Evolutionary conservation across 1,140 invertebrate species (phyloP).

Genomic region (Dinoponera quadriceps): DNA sequence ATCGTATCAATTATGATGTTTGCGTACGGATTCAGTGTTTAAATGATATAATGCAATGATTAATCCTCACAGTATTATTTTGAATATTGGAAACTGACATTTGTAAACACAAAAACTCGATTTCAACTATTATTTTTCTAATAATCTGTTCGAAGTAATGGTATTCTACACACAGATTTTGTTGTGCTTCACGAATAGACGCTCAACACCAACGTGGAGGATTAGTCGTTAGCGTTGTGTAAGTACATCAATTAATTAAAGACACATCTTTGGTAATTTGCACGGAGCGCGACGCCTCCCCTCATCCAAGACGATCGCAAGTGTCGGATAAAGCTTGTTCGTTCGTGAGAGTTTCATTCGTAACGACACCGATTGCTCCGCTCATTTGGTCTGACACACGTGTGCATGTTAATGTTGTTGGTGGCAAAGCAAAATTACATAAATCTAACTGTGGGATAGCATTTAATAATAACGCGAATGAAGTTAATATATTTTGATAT

Average conservation of each 20-base stretch:
- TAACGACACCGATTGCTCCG: slow-evolving; percentile 40
- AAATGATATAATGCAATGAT: no score
- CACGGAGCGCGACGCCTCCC: slow-evolving; percentile 59
- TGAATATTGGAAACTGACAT: no score
- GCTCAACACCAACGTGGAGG: slow-evolving; percentile 25
- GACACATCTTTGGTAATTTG: slow-evolving; percentile 81
- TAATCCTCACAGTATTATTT: no score
- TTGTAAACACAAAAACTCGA: no score
- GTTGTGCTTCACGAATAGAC: slow-evolving; percentile 5
- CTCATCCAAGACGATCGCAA: slow-evolving; percentile 19
- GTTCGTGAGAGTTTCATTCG: background rate
- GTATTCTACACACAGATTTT: slow-evolving; percentile 21
- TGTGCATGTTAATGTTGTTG: slow-evolving; percentile 56
- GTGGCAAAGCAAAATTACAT: slow-evolving; percentile 18
- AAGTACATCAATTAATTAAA: slow-evolving; percentile 81
- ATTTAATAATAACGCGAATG: background rate
- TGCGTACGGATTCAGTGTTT: background rate
- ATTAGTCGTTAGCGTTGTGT: slow-evolving; percentile 72
- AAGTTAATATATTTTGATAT: background rate
- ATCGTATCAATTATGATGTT: background rate
- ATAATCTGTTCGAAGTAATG: background rate
- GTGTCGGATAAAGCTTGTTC: slow-evolving; percentile 1
- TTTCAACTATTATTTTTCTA: background rate
- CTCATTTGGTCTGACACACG: slow-evolving; percentile 70
- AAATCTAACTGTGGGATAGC: slow-evolving; percentile 20